Evolutionary conservation across 2,888 invertebrate species (phyloP).

Genomic region (Epinotia demarniana): DNA sequence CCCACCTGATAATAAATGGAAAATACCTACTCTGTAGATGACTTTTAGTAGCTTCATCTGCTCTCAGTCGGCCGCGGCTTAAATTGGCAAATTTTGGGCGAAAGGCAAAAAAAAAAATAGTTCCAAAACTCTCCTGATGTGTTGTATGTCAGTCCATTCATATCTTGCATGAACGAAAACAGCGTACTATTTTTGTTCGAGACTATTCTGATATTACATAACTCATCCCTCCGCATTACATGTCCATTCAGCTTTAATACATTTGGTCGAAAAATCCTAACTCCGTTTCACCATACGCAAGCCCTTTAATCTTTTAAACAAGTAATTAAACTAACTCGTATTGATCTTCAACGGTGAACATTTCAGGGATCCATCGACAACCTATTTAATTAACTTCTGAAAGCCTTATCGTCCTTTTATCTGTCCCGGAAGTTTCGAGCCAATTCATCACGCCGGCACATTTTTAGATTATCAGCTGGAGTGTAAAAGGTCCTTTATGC

Average conservation of each 20-base stretch:
- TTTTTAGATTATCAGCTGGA: constrained; percentile 64
- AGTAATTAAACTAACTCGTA: constrained; percentile 17
- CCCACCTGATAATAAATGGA: too few species aligned
- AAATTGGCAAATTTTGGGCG: too few species aligned
- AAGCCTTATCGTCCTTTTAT: constrained; percentile 45
- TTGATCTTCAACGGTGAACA: constrained; percentile 3
- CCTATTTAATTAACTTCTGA: constrained; percentile 44
- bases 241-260: too few species aligned
- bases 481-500: constrained; percentile 68
- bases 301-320: not conserved
- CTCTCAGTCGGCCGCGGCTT: too few species aligned
- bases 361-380: constrained; percentile 36
- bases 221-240: too few species aligned
- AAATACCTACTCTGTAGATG: too few species aligned
- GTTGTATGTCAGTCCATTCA: constrained; percentile 13
- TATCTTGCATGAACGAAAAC: constrained; percentile 29
- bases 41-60: too few species aligned
- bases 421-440: constrained; percentile 54
- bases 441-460: constrained; percentile 64
- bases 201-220: not conserved
- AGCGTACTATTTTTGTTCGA: constrained; percentile 22
- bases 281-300: not conserved
- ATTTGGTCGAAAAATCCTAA: not conserved
- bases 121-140: constrained; percentile 18
- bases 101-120: not conserved